Percentiles rank a stretch among this genome's conserved stretches.
phyloP scores from a whole-genome alignment of 2,113 vertebrate species.

The Microcebus jonahi region DNA sequence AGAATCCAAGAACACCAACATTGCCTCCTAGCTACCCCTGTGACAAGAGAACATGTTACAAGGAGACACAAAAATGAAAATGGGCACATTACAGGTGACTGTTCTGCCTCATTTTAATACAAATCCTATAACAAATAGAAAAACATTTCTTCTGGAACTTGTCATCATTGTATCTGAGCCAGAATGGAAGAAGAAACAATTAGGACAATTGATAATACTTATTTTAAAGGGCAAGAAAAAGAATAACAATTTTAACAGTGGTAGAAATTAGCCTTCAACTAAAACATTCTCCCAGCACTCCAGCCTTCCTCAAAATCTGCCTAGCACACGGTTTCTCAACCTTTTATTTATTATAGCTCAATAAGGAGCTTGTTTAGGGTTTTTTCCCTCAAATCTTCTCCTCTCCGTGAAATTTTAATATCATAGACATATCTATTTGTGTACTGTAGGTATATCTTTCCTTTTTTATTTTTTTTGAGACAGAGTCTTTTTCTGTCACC shows the following conservation, averaged over 20 bases:
- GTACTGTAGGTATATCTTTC: neutral
- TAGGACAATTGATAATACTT: neutral
- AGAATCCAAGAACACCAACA: neutral
- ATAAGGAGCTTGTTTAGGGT: neutral
- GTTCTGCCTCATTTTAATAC: neutral
- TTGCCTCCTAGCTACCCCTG: neutral
- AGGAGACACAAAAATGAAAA: neutral
- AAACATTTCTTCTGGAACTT: conserved; percentile 3
- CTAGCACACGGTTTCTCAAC: neutral
- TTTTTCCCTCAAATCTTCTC: neutral
- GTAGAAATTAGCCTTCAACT: neutral
- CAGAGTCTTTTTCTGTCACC: too few species aligned
- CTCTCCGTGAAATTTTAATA: neutral
- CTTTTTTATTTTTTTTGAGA: too few species aligned
- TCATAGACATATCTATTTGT: neutral
- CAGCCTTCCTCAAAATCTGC: neutral
- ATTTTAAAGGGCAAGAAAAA: conserved; percentile 33
- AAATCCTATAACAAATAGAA: neutral
- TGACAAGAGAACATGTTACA: neutral
- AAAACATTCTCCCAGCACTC: neutral
- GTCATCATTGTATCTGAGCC: neutral
- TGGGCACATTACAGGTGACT: neutral
- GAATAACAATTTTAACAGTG: neutral
- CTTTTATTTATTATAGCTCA: neutral
- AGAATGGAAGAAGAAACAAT: conserved; percentile 36